Evolutionary conservation across 2,888 invertebrate genomes (phyloP).

Genomic region (Ethmia dodecea): DNA sequence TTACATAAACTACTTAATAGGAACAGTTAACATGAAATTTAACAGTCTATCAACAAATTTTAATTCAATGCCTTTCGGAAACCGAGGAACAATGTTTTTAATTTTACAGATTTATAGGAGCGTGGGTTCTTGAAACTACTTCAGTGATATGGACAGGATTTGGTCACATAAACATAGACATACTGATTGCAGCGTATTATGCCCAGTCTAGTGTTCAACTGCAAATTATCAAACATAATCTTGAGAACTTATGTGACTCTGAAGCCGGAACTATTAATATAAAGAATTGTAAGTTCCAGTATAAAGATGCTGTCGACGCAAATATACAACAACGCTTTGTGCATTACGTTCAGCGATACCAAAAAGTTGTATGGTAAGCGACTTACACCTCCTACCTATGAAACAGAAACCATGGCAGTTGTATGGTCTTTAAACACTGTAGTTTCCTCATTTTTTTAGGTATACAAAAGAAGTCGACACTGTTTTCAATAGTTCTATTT

Average conservation of each 20-base stretch:
- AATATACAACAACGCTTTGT: conserved; percentile 24
- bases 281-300: conserved; percentile 3
- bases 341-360: conserved; percentile 31
- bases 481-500: conserved; percentile 27
- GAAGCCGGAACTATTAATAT: not conserved
- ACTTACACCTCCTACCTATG: too few relatives aligned
- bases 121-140: conserved; percentile 21
- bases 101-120: conserved; percentile 28
- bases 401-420: too few relatives aligned
- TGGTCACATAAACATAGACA: conserved; percentile 33
- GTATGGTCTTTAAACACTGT: too few relatives aligned
- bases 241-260: conserved; percentile 27
- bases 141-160: conserved; percentile 28
- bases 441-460: too few relatives aligned
- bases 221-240: conserved; percentile 35
- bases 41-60: too few relatives aligned
- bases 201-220: conserved; percentile 36
- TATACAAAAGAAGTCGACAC: conserved; percentile 28
- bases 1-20: too few relatives aligned
- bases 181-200: conserved; percentile 31
- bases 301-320: conserved; percentile 24
- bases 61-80: too few relatives aligned
- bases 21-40: too few relatives aligned
- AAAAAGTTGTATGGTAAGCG: conserved; percentile 34
- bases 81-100: too few relatives aligned